These are phyloP conservation scores for Hyppa rectilinea DNA, from an alignment of 2,888 invertebrate genomes.

Conservation along the genomic window DNA sequence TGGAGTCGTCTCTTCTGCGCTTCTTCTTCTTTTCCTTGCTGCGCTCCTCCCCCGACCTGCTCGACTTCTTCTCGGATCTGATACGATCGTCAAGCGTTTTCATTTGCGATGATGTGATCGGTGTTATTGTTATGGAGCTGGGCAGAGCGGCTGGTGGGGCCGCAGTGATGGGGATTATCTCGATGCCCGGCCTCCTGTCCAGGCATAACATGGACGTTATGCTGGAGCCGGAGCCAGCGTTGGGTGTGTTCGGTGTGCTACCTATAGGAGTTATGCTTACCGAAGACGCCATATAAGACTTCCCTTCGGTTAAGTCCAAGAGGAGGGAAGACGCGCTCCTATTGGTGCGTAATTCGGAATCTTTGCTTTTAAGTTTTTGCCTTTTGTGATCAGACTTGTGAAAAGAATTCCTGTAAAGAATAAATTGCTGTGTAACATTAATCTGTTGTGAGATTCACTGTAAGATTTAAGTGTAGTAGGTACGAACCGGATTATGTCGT, in stretches of 20 bases:
- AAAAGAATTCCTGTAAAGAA: conserved; percentile 89
- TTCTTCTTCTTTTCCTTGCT: conserved; percentile 94
- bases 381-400: conserved; percentile 91
- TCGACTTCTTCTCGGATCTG: conserved; percentile 87
- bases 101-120: conserved; percentile 92
- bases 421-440: conserved; percentile 57
- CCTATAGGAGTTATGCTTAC: conserved; percentile 89
- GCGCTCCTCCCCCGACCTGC: conserved; percentile 85
- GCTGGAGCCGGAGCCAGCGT: conserved; percentile 91
- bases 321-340: conserved; percentile 84
- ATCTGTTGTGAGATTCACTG: conserved; percentile 29
- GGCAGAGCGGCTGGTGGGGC: conserved; percentile 92
- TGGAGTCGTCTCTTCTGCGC: conserved; percentile 93
- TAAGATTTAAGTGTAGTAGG: conserved; percentile 13
- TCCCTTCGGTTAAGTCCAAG: conserved; percentile 90
- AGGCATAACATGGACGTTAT: conserved; percentile 91
- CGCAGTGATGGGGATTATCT: conserved; percentile 95
- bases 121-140: conserved; percentile 96
- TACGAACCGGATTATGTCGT: conserved; percentile 90
- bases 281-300: conserved; percentile 88
- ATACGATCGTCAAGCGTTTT: conserved; percentile 87
- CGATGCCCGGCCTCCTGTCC: conserved; percentile 94
- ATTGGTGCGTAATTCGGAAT: conserved; percentile 85
- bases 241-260: conserved; percentile 91
- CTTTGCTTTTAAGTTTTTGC: conserved; percentile 91